Evolutionary conservation across 1,140 invertebrate genomes (phyloP), one percentile per base, ranked within the genome.

Genomic region (Grapholita molesta): DNA sequence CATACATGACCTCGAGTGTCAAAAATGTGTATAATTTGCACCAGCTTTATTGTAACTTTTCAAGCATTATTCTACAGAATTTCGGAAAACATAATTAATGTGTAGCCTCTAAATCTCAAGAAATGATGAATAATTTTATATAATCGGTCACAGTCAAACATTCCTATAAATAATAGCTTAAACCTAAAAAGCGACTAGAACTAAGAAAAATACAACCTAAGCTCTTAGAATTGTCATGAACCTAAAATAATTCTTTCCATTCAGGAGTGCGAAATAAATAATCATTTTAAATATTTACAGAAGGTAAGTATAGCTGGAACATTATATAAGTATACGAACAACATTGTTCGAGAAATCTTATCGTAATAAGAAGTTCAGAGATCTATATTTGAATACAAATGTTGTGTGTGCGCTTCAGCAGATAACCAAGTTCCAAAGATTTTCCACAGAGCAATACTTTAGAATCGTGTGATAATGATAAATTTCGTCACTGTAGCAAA

Each of bases 141-240:
- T 71, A 73, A 48, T 70, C 71, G 68, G 73, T 66, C 48, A 64
- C 66, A 35, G 73, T 77, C 68, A 77, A 71, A 76, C 70, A 28
- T 68, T 57, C 18, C 42, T 68, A 71, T 67, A 65, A 69, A 73
- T 70, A 77, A 76, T 64, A 69, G 66, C 77, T 80, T 88, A 84
- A 66, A 71, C 69, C 73, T 83, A 82, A 70, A 76, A 88, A 84
- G 83, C 84, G 84, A 86, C 84, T 86, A 86, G 83, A 86, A 82
- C 83, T 86, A 88, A 88, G 74, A 70, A 80, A 76, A 76, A 77
- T 79, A 83, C 74, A 83, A 83, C 73, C 81, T 81, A 80, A 82
- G 64, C 72, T 78, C 82, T 81, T 80, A 68, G 69, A 81, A 77
- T 84, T 86, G 84, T 85, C 80, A 84, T 83, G 79, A 79, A 79